Base-by-base conservation (phyloP, 2,797 vertebrate genomes). In the Sebastes taczanowskii region DNA sequence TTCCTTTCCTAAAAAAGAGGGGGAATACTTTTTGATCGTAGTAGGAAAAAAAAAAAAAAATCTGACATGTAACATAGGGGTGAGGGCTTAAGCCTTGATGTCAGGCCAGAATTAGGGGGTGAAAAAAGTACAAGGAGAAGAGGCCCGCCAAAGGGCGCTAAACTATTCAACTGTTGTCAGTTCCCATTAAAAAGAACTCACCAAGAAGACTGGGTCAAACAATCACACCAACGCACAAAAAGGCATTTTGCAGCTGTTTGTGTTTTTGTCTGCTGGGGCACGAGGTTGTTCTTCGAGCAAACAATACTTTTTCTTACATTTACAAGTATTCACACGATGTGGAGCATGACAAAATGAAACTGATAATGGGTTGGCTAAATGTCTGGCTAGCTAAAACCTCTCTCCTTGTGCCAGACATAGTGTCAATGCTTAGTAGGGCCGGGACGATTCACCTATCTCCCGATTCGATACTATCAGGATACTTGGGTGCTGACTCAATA, bases 131-230 rank as follows among this genome's bases (percentile, higher is more conserved):
- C 72, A 71, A 71, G 81, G 68, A 83, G 79, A 29, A 60, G 82
- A 83, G 84, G 71, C 83, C 83, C 23, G 64, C 72, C 78, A 91
- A 93, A 89, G 83, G 86, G 65, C 20, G 67, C 85, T 79, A 83
- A 89, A 89, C 91, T 91, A 91, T 93, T 92, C 90, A 84, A 85
- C 88, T 89, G 84, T 77, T 94, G 94, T 94, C 94, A 89, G 85
- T 87, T 91, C 83, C 68, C 64, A 92, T 95, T 95, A 90, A 88
- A 88, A 81, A 82, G 71, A 86, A 91, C 77, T 86, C 88, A 87
- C 85, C 82, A 16, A 90, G 90, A 91, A 87, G 75, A 83, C 78
- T 64, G 78, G 83, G 81, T 86, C 89, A 92, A 92, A 94, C 86
- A 88, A 86, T 89, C 83, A 83, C 84, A 86, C 69, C 42, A 60